Percentiles rank a stretch among this genome's conserved stretches.
Conservation (phyloP, 2,797 vertebrate genomes). For the Chloroceryle inda region DNA sequence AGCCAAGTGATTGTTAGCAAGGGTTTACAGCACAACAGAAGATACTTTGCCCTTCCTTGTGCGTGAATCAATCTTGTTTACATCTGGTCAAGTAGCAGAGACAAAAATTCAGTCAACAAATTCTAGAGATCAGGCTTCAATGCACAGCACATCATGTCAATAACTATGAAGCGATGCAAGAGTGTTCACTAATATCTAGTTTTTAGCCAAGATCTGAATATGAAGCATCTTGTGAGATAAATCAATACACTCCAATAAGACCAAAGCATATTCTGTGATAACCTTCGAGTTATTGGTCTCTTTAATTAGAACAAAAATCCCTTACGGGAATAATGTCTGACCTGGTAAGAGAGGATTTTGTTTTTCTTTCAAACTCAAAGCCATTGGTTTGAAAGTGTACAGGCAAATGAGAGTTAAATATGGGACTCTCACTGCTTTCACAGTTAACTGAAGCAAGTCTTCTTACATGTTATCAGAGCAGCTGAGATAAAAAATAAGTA, state of each 20-base stretch:
- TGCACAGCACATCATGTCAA: background rate
- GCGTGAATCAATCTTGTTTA: slow-evolving; percentile 31
- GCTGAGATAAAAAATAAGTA: background rate
- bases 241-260: background rate
- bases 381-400: background rate
- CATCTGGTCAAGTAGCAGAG: background rate
- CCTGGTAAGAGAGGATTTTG: background rate
- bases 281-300: background rate
- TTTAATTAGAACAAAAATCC: background rate
- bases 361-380: background rate
- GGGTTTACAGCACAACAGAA: slow-evolving; percentile 37
- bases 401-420: background rate
- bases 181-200: background rate
- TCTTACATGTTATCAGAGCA: background rate
- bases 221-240: background rate
- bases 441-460: background rate
- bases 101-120: slow-evolving; percentile 1
- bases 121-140: background rate
- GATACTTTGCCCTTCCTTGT: slow-evolving; percentile 32
- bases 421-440: background rate
- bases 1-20: slow-evolving; percentile 43
- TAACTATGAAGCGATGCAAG: background rate
- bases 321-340: background rate
- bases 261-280: background rate
- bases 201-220: background rate